Evolutionary conservation across 2,113 vertebrate species (phyloP).

Genomic region (Morphnarchus princeps): DNA sequence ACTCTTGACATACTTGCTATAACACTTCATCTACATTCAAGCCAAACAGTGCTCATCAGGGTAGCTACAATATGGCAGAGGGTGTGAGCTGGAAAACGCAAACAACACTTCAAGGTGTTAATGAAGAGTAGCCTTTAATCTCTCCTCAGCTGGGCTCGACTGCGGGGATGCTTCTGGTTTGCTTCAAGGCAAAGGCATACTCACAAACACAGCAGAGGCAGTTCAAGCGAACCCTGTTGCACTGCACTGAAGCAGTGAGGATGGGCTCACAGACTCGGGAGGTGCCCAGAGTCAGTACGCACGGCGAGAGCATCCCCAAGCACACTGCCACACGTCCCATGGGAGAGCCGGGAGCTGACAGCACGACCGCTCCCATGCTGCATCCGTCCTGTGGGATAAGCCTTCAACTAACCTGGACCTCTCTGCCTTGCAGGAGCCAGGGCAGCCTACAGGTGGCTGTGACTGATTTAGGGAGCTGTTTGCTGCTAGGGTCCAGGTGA

Average conservation of each 20-base stretch:
- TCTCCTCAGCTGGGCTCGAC: neutral
- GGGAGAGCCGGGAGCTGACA: neutral
- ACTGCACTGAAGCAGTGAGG: neutral
- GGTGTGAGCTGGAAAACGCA: neutral
- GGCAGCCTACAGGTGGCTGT: neutral
- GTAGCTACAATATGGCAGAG: neutral
- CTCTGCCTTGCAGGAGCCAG: neutral
- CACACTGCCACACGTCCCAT: accelerated
- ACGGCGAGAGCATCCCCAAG: accelerated
- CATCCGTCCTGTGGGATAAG: neutral
- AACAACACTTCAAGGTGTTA: conserved; percentile 3
- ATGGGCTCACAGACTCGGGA: neutral
- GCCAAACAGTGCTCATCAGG: neutral
- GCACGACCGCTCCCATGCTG: accelerated
- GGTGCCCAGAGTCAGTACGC: accelerated
- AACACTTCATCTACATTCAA: neutral
- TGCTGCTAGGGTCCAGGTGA: neutral
- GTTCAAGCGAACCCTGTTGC: neutral
- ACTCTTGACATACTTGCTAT: neutral
- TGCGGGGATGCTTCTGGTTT: neutral
- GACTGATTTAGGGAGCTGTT: neutral
- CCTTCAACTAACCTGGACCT: neutral
- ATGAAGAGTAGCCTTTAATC: neutral
- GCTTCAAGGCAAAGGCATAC: neutral
- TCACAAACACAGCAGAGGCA: neutral